Conservation (phyloP, 2,888 invertebrate genomes). For the Drosophila diplacantha region DNA sequence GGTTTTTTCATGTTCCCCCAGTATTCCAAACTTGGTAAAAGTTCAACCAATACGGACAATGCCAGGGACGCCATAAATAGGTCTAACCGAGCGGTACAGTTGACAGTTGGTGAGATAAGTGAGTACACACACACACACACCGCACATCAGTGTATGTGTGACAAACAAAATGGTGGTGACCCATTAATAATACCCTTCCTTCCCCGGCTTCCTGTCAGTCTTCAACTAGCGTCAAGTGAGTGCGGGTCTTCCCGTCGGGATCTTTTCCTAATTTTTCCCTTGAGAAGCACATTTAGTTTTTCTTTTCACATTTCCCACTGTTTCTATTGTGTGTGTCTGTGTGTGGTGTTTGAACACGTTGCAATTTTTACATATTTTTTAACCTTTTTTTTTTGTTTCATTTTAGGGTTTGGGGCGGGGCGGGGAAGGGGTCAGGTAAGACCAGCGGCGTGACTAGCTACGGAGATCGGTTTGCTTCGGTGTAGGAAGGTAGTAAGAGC, state of each 20-base stretch:
- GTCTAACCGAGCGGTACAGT: slow-evolving; percentile 21
- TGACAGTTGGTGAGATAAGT: slow-evolving; percentile 19
- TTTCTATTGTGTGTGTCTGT: not conserved
- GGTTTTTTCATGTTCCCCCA: not conserved
- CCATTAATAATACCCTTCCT: slow-evolving; percentile 33
- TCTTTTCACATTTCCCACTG: not conserved
- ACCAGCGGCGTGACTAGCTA: slow-evolving; percentile 26
- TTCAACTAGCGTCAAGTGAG: slow-evolving; percentile 40
- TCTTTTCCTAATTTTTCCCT: not conserved
- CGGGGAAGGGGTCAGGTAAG: slow-evolving; percentile 26
- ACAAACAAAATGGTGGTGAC: slow-evolving; percentile 56
- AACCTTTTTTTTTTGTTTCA: not conserved
- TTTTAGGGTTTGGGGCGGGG: slow-evolving; percentile 22
- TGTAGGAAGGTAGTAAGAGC: not conserved
- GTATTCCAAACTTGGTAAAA: not conserved
- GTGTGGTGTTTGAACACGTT: slow-evolving; percentile 39
- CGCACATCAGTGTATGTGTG: slow-evolving; percentile 15
- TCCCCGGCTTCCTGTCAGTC: slow-evolving; percentile 31
- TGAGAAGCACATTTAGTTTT: not conserved
- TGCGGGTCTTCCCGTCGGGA: slow-evolving; percentile 5
- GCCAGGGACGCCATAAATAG: not conserved
- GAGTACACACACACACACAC: slow-evolving; percentile 2
- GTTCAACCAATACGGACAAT: not conserved
- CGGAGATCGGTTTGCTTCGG: slow-evolving; percentile 40
- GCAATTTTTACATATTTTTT: slow-evolving; percentile 4